Evolutionary conservation across 2,888 invertebrate genomes (phyloP).

Genomic region (Acanthoscelides obtectus): DNA sequence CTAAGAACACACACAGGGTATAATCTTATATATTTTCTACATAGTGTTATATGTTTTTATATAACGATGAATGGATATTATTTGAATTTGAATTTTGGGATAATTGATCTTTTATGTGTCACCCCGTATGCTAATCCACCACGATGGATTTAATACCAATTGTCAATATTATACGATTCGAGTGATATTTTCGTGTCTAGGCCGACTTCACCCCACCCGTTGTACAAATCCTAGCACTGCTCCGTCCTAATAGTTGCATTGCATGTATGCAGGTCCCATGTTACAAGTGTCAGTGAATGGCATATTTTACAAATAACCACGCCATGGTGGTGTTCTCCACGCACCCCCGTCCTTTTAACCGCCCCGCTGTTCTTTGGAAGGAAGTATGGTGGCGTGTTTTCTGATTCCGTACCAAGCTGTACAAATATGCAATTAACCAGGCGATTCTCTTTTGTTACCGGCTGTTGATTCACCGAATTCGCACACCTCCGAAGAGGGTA

Average conservation of each 20-base stretch:
- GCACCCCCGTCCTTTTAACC: slow-evolving; percentile 5
- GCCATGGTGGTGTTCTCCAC: background rate
- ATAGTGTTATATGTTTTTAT: too few species aligned
- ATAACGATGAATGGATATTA: too few species aligned
- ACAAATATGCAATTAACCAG: slow-evolving; percentile 35
- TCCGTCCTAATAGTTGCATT: slow-evolving; percentile 30
- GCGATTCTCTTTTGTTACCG: slow-evolving; percentile 33
- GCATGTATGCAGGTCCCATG: slow-evolving; percentile 36
- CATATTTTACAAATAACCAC: slow-evolving; percentile 39
- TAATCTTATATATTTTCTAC: too few species aligned
- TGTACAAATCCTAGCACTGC: background rate
- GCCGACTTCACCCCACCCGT: background rate
- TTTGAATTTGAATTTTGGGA: too few species aligned
- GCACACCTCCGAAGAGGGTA: background rate
- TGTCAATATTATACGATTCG: background rate
- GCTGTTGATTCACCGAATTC: slow-evolving; percentile 26
- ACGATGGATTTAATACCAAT: too few species aligned
- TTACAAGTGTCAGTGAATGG: slow-evolving; percentile 39
- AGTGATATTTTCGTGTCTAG: slow-evolving; percentile 6
- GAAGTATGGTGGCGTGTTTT: slow-evolving; percentile 30
- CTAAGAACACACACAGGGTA: too few species aligned
- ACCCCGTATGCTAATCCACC: too few species aligned
- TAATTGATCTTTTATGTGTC: too few species aligned
- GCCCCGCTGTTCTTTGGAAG: slow-evolving; percentile 13
- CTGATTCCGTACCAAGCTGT: slow-evolving; percentile 38